Evolutionary conservation across 2,888 invertebrate species (phyloP).

Genomic region (Terebella lapidaria): DNA sequence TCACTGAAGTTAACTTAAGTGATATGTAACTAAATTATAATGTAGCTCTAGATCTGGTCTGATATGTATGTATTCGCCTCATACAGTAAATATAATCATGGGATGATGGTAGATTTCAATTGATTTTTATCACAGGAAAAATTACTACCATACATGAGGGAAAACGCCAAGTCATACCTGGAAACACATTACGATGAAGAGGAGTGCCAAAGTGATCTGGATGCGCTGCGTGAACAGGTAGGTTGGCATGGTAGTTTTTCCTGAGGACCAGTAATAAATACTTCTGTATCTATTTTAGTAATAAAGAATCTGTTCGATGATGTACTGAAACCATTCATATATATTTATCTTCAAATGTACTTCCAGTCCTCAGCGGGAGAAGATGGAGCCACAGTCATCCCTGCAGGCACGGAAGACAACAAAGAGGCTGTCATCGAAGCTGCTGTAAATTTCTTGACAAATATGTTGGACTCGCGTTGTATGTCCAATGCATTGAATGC

Average conservation of each 20-base stretch:
- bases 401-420: slow-evolving; percentile 29
- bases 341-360: background rate
- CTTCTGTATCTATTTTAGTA: background rate
- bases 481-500: slow-evolving; percentile 81
- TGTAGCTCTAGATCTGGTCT: too few relatives aligned
- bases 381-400: slow-evolving; percentile 56
- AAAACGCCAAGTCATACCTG: slow-evolving; percentile 69
- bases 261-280: background rate
- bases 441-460: slow-evolving; percentile 67
- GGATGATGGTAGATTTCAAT: background rate
- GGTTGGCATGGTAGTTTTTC: slow-evolving; percentile 21
- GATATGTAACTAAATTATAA: too few relatives aligned
- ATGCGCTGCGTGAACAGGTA: slow-evolving; percentile 64
- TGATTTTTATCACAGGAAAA: slow-evolving; percentile 49
- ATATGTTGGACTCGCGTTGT: slow-evolving; percentile 77
- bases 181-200: slow-evolving; percentile 67
- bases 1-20: too few relatives aligned
- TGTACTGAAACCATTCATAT: background rate
- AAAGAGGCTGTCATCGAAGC: slow-evolving; percentile 47
- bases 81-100: too few relatives aligned
- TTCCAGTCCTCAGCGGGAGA: slow-evolving; percentile 56
- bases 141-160: slow-evolving; percentile 63
- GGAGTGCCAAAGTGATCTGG: slow-evolving; percentile 65
- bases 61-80: too few relatives aligned
- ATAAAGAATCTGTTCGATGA: background rate